A percentile compares a stretch with the other conserved stretches of the same genome.
Evolutionary conservation across 30 jellyfish, hydroid and myxozoan species (phyloP).

Genomic region (Turritopsis dohrnii): DNA sequence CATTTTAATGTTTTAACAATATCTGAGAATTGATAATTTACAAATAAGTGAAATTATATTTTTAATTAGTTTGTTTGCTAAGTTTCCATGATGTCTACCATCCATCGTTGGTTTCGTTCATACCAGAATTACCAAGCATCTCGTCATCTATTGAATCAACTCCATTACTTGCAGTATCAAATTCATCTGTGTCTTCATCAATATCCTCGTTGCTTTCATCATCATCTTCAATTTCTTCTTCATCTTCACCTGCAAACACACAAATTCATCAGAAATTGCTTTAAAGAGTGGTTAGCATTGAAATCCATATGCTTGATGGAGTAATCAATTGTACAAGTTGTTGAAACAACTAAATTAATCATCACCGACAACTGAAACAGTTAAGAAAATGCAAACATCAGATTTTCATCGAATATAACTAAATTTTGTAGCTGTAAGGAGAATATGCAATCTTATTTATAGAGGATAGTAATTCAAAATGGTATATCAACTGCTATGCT

Average conservation of each 20-base stretch:
- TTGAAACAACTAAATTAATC: background rate
- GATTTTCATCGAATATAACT: no score
- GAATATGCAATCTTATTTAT: no score
- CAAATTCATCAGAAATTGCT: background rate
- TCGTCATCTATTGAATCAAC: constrained; percentile 79
- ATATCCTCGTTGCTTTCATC: constrained; percentile 67
- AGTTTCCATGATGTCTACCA: constrained; percentile 1
- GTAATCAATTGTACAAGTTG: background rate
- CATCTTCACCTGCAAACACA: constrained; percentile 40
- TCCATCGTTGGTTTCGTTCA: constrained; percentile 25
- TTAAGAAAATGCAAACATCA: no score
- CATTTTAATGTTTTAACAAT: no score
- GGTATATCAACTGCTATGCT: no score
- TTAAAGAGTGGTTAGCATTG: background rate
- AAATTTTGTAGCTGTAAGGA: no score
- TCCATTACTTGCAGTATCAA: constrained; percentile 90
- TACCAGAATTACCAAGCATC: constrained; percentile 22
- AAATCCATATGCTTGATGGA: background rate
- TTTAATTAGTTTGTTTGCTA: background rate
- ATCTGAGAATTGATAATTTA: background rate
- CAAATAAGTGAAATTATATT: background rate
- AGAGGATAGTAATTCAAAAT: no score
- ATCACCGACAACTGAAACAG: background rate
- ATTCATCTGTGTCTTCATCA: constrained; percentile 95
- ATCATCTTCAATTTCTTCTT: constrained; percentile 76